phyloP scores from a whole-genome alignment of 2,113 vertebrate genomes.

The Scatophagus argus region DNA sequence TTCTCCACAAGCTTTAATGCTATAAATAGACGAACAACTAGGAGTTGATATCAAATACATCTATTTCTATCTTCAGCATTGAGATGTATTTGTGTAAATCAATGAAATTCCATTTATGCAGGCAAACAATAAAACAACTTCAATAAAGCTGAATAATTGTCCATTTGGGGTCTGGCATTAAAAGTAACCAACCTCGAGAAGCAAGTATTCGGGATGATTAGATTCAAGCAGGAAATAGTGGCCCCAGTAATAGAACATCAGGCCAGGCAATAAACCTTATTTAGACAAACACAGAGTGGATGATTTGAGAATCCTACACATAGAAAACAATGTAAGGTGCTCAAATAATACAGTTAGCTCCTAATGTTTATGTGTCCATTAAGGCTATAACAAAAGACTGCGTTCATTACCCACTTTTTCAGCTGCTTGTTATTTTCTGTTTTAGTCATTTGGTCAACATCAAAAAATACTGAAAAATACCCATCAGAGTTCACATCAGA shows the following conservation, averaged over 20 bases:
- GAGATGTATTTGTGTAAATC: conserved; percentile 18
- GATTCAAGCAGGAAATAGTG: not conserved
- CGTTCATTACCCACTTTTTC: not conserved
- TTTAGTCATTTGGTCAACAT: no score
- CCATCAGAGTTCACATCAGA: not conserved
- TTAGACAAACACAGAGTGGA: conserved; percentile 2
- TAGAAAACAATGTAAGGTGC: not conserved
- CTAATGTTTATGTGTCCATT: not conserved
- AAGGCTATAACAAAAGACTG: not conserved
- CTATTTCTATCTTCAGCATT: conserved; percentile 49
- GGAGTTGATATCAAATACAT: conserved; percentile 26
- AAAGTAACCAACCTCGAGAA: conserved; percentile 24
- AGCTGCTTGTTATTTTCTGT: not conserved
- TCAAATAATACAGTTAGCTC: not conserved
- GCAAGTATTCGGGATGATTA: conserved; percentile 12
- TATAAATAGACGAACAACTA: conserved; percentile 63
- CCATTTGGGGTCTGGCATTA: conserved; percentile 28
- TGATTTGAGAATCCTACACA: not conserved
- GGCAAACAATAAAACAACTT: conserved; percentile 8
- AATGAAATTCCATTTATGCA: not conserved
- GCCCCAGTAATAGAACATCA: conserved; percentile 31
- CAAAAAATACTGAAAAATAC: not conserved
- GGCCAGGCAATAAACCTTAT: conserved; percentile 1
- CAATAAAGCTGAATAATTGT: conserved; percentile 29
- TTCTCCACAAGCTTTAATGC: conserved; percentile 7